Conservation (phyloP, 2,888 invertebrate species). For the Cyclophora punctaria region DNA sequence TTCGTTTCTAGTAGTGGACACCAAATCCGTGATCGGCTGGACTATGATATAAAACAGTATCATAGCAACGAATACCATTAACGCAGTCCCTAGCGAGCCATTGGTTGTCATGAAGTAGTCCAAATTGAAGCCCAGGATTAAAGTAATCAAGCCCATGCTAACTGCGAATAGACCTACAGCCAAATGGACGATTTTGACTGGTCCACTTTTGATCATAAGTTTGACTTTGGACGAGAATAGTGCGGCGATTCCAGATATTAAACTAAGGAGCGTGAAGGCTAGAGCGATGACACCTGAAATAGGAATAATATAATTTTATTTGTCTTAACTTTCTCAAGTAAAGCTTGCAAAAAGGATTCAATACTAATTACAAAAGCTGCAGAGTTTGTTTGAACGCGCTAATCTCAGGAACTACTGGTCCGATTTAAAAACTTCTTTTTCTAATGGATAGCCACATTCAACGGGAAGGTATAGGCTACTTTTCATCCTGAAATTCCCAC, state of each 20-base stretch:
- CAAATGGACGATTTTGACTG: slow-evolving; percentile 67
- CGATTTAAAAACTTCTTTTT: no score
- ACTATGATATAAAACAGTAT: slow-evolving; percentile 47
- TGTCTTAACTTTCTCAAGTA: no score
- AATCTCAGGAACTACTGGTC: no score
- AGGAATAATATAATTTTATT: no score
- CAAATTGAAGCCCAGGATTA: slow-evolving; percentile 60
- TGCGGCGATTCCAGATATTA: slow-evolving; percentile 63
- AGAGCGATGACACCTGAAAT: slow-evolving; percentile 68
- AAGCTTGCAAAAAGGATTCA: no score
- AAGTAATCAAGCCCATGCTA: slow-evolving; percentile 66
- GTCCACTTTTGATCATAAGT: slow-evolving; percentile 58
- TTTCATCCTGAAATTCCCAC: no score
- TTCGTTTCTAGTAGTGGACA: slow-evolving; percentile 44
- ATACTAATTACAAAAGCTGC: neutral
- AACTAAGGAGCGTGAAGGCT: slow-evolving; percentile 56
- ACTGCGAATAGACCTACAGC: slow-evolving; percentile 68
- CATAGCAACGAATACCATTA: slow-evolving; percentile 49
- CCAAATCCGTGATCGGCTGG: slow-evolving; percentile 53
- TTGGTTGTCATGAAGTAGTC: slow-evolving; percentile 41
- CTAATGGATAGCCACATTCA: no score
- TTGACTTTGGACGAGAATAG: slow-evolving; percentile 70
- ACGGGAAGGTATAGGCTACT: no score
- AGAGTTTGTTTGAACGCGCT: no score
- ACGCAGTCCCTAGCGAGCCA: slow-evolving; percentile 43